A percentile compares a stretch with the other conserved stretches of the same genome.
Conservation (phyloP, 1,140 invertebrate genomes). For the silkworm (Bombyx mori) region DNA sequence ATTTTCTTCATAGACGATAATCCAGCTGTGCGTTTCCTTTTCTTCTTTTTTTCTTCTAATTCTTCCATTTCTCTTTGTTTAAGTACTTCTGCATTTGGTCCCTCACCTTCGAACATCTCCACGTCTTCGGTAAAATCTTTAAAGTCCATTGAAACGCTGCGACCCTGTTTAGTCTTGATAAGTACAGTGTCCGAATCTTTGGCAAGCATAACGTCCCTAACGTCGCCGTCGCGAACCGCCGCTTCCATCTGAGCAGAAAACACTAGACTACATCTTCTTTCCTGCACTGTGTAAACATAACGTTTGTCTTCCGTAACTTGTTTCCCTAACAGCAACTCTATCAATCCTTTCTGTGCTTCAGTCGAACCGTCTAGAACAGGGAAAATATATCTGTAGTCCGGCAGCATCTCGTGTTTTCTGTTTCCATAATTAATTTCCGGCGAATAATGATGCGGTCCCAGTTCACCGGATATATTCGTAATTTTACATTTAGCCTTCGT, state of each 20-base stretch:
- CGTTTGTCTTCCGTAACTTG: slow-evolving; percentile 72
- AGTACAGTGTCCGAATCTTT: slow-evolving; percentile 81
- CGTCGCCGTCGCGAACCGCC: slow-evolving; percentile 82
- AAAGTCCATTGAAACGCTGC: slow-evolving; percentile 80
- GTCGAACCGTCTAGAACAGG: slow-evolving; percentile 77
- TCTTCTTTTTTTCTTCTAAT: slow-evolving; percentile 74
- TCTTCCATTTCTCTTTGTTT: slow-evolving; percentile 74
- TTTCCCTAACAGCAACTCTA: slow-evolving; percentile 76
- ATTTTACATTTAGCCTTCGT: slow-evolving; percentile 76
- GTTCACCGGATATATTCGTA: slow-evolving; percentile 73
- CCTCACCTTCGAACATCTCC: slow-evolving; percentile 77
- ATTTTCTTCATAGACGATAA: slow-evolving; percentile 78
- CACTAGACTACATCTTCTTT: slow-evolving; percentile 81
- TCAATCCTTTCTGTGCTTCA: slow-evolving; percentile 74
- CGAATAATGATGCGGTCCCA: slow-evolving; percentile 73
- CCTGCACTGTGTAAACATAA: slow-evolving; percentile 83
- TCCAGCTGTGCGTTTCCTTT: slow-evolving; percentile 70
- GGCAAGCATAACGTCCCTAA: slow-evolving; percentile 82
- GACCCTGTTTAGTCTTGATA: slow-evolving; percentile 80
- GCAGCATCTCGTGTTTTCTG: slow-evolving; percentile 75
- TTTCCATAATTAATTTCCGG: slow-evolving; percentile 75
- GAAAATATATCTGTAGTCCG: slow-evolving; percentile 82
- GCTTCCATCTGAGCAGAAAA: slow-evolving; percentile 82
- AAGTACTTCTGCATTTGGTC: slow-evolving; percentile 74
- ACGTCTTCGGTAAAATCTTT: slow-evolving; percentile 74